These are phyloP conservation scores for Megaleporinus macrocephalus DNA, from an alignment of 2,113 vertebrate species.

Conservation along the genomic window DNA sequence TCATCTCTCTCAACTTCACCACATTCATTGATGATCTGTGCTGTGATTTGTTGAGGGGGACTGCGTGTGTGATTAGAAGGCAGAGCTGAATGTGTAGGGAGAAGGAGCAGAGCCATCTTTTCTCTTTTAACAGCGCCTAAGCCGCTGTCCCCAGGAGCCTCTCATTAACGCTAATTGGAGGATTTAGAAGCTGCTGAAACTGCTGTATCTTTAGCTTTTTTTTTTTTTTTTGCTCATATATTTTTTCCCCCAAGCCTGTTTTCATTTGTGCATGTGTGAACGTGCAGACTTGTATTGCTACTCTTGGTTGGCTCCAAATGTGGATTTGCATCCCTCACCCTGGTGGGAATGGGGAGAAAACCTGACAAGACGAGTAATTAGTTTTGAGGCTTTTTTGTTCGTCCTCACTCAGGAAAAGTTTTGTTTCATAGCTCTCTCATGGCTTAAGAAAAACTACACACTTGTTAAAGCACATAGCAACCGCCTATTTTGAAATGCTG, in stretches of 20 bases:
- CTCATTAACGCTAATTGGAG: constrained; percentile 54
- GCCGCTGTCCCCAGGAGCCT: constrained; percentile 28
- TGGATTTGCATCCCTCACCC: too few species aligned
- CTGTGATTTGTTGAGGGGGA: constrained; percentile 22
- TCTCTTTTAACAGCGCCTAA: constrained; percentile 44
- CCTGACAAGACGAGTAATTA: too few species aligned
- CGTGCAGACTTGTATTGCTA: not conserved
- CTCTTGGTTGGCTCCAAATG: not conserved
- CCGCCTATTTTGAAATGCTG: too few species aligned
- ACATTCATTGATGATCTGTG: constrained; percentile 11
- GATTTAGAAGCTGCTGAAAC: constrained; percentile 51
- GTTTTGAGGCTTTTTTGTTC: too few species aligned
- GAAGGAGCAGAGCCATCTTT: constrained; percentile 17
- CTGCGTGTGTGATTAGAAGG: constrained; percentile 39
- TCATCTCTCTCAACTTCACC: not conserved
- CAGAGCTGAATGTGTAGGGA: constrained; percentile 26
- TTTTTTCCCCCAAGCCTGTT: constrained; percentile 7
- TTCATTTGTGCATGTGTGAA: not conserved
- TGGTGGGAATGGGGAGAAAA: not conserved
- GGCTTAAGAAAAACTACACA: too few species aligned
- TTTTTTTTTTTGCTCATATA: not conserved
- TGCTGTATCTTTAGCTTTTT: constrained; percentile 18
- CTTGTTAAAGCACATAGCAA: too few species aligned
- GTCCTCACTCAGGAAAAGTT: too few species aligned
- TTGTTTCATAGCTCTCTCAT: too few species aligned